Percentiles rank a stretch among this genome's conserved stretches.
Evolutionary conservation across 2,797 vertebrate species (phyloP).

Genomic region (Champsocephalus gunnari): DNA sequence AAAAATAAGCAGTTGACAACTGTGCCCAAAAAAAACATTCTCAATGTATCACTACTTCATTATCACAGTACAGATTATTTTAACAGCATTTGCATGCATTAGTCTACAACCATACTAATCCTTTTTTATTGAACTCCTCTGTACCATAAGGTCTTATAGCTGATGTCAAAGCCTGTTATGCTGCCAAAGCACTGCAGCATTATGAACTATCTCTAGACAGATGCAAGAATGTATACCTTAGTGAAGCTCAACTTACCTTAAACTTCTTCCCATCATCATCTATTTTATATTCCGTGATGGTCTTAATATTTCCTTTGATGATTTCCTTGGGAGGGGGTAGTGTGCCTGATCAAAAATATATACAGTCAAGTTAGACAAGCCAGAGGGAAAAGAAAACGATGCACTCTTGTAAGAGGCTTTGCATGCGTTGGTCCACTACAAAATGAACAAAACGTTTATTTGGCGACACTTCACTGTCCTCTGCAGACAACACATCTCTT

Average conservation of each 20-base stretch:
- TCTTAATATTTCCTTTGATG: slow-evolving; percentile 95
- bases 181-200: too few species aligned
- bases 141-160: neutral
- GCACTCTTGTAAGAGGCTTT: rapidly evolving
- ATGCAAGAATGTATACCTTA: neutral
- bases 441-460: neutral
- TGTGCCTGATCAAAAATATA: slow-evolving; percentile 75
- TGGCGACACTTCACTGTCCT: too few species aligned
- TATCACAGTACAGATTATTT: too few species aligned
- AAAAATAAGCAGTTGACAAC: too few species aligned
- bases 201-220: neutral
- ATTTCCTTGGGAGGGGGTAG: slow-evolving; percentile 92
- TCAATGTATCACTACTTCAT: too few species aligned
- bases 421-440: neutral
- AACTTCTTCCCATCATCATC: slow-evolving; percentile 94
- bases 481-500: neutral
- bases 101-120: too few species aligned
- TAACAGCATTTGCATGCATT: too few species aligned
- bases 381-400: neutral
- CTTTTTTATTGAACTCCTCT: neutral
- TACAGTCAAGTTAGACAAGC: neutral
- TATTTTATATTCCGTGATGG: slow-evolving; percentile 93
- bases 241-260: slow-evolving; percentile 83
- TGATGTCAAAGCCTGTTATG: neutral
- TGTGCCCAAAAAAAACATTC: too few species aligned